Evolutionary conservation across 2,888 invertebrate genomes (phyloP).

Genomic region (Clepsis dumicolana): DNA sequence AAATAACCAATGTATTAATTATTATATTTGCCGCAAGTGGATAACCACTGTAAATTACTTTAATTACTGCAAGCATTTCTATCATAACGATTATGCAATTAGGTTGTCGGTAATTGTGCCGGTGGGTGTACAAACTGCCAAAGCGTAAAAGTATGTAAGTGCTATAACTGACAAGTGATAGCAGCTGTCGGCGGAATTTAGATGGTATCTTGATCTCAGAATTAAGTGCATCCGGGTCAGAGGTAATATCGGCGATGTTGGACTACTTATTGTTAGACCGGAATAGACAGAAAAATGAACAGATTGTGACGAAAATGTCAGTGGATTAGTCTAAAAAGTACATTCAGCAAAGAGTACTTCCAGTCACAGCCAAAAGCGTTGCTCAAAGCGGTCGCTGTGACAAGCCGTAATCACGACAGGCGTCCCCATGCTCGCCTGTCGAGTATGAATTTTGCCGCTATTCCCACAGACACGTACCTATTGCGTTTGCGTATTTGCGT

Average conservation of each 20-base stretch:
- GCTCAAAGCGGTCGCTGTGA: constrained; percentile 5
- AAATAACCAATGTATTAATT: too few species aligned
- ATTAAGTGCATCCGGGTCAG: constrained; percentile 18
- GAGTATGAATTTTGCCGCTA: background rate
- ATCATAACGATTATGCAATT: too few species aligned
- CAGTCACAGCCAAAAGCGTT: constrained; percentile 3
- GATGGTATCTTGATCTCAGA: constrained; percentile 1
- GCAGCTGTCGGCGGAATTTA: background rate
- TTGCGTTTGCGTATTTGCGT: too few species aligned
- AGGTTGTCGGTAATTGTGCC: too few species aligned
- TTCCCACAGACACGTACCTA: too few species aligned
- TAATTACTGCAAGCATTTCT: too few species aligned
- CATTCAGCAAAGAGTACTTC: constrained; percentile 7
- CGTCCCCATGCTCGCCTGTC: constrained; percentile 14
- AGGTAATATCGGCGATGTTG: background rate
- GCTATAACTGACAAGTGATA: constrained; percentile 13
- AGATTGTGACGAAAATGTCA: background rate
- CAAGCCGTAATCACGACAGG: constrained; percentile 12
- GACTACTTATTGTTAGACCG: background rate
- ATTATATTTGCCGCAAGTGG: too few species aligned
- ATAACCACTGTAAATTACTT: too few species aligned
- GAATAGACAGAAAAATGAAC: background rate
- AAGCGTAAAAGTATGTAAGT: constrained; percentile 22
- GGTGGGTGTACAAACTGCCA: constrained; percentile 21
- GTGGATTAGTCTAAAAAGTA: background rate